phyloP scores from a whole-genome alignment of 1,140 invertebrate species.

The Hylyphantes graminicola region DNA sequence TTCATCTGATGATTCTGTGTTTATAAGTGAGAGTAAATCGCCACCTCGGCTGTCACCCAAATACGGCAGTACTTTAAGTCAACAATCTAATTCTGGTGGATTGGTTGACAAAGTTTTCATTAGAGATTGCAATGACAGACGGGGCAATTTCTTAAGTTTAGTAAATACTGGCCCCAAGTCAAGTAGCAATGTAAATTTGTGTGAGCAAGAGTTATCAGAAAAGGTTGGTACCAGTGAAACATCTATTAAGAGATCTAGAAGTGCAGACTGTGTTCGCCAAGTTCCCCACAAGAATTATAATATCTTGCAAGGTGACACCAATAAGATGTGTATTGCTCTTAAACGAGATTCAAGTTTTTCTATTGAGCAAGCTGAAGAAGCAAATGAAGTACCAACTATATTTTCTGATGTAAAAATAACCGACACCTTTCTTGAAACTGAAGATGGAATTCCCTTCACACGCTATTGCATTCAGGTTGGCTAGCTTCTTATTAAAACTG shows the following conservation, averaged over 20 bases:
- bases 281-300: conserved; percentile 49
- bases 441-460: conserved; percentile 65
- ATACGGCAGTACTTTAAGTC: too few species aligned
- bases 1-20: conserved; percentile 1
- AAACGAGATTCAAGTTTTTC: conserved; percentile 36
- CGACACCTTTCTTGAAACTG: conserved; percentile 65
- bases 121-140: neutral
- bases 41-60: too few species aligned
- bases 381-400: conserved; percentile 62
- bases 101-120: neutral
- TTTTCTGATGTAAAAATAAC: conserved; percentile 67
- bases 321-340: conserved; percentile 39
- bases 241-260: conserved; percentile 46
- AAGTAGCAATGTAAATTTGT: conserved; percentile 44
- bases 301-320: conserved; percentile 40
- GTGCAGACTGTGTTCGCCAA: conserved; percentile 56
- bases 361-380: conserved; percentile 65
- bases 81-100: too few species aligned
- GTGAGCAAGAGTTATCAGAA: conserved; percentile 16
- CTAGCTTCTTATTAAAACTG: neutral
- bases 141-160: conserved; percentile 20
- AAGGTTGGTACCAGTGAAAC: conserved; percentile 2
- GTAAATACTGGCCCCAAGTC: conserved; percentile 32
- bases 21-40: neutral
- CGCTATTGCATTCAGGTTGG: conserved; percentile 67